A percentile compares a stretch with the other conserved stretches of the same genome.
These are phyloP conservation scores for Caiman crocodilus DNA, from an alignment of 2,797 vertebrate species.

Conservation along the genomic window DNA sequence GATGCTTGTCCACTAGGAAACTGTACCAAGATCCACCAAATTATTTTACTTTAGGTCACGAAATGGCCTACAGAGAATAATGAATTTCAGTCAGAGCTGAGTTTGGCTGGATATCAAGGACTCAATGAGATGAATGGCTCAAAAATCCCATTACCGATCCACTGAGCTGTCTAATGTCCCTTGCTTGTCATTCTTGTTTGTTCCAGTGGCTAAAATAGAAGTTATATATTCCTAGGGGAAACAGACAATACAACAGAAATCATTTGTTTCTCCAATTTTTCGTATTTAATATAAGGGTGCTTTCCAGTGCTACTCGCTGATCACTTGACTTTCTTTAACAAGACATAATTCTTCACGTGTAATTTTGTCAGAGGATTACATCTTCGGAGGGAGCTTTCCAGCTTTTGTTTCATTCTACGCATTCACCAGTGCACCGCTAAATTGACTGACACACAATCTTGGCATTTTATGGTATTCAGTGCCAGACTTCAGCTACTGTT, in stretches of 20 bases:
- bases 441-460: constrained; percentile 61
- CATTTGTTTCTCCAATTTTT: constrained; percentile 9
- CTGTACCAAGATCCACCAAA: neutral
- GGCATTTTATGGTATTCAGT: constrained; percentile 53
- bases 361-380: neutral
- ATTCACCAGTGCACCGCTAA: constrained; percentile 14
- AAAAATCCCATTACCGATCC: constrained; percentile 1
- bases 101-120: neutral
- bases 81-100: neutral
- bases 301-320: constrained; percentile 9
- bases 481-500: constrained; percentile 49
- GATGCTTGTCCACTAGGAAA: neutral
- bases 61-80: neutral
- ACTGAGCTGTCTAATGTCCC: neutral
- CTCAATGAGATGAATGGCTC: neutral
- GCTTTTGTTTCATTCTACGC: constrained; percentile 19
- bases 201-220: constrained; percentile 20
- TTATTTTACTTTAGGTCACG: accelerated
- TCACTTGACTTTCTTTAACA: constrained; percentile 23
- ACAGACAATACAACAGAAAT: constrained; percentile 44
- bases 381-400: constrained; percentile 5
- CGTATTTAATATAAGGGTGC: constrained; percentile 57
- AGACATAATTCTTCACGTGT: constrained; percentile 53
- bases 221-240: constrained; percentile 33
- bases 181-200: constrained; percentile 3